Evolutionary conservation across 2,888 invertebrate genomes (phyloP).

Genomic region (Nipponacmea schrenckii): DNA sequence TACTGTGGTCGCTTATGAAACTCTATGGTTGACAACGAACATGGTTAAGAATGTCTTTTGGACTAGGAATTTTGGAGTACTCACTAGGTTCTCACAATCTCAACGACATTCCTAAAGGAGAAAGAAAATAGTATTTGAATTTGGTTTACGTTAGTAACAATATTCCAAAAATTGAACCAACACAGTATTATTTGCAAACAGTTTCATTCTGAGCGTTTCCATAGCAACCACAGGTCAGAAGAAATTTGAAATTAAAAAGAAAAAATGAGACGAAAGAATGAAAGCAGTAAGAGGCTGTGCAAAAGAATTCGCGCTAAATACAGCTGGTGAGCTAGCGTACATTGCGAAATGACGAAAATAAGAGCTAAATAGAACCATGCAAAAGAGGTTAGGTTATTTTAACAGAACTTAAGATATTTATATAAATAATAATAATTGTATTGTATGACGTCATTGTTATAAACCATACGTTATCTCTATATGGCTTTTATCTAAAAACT

Average conservation of each 20-base stretch:
- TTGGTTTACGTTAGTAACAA: not conserved
- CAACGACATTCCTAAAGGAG: not conserved
- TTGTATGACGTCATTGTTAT: conserved; percentile 5
- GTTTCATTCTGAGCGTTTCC: not conserved
- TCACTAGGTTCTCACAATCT: not conserved
- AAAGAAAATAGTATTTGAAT: not conserved
- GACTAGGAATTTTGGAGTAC: too few species aligned
- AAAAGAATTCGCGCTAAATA: not conserved
- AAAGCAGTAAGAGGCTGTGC: not conserved
- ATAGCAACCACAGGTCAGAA: not conserved
- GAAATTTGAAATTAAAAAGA: not conserved
- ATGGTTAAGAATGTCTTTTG: too few species aligned
- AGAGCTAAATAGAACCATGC: not conserved
- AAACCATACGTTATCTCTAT: not conserved
- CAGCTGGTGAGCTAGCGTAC: not conserved
- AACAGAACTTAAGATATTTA: not conserved
- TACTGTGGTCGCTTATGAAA: conserved; percentile 1
- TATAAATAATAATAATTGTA: not conserved
- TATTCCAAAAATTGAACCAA: not conserved
- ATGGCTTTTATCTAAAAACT: not conserved
- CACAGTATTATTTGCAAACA: too few species aligned
- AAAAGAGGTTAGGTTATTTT: not conserved
- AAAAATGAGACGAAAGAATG: not conserved
- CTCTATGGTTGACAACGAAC: too few species aligned
- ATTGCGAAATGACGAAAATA: not conserved